phyloP scores from a whole-genome alignment of 2,888 invertebrate genomes.

The Julus scandinavius region DNA sequence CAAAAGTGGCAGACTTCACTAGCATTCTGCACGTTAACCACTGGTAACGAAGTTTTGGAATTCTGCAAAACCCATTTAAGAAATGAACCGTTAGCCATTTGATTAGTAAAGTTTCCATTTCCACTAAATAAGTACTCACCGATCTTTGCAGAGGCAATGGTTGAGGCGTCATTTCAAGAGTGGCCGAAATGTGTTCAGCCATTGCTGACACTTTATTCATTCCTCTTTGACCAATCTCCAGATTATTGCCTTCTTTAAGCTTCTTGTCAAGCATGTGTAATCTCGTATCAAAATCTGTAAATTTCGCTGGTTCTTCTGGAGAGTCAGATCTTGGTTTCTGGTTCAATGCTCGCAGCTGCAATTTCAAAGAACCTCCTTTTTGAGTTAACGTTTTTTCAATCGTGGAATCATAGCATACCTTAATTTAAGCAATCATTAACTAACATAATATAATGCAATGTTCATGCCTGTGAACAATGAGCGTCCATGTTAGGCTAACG shows the following conservation, averaged over 20 bases:
- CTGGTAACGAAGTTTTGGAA: constrained; percentile 63
- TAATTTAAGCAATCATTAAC: too few relatives aligned
- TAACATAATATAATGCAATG: too few relatives aligned
- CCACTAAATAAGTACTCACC: constrained; percentile 52
- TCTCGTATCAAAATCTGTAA: constrained; percentile 78
- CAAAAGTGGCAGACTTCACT: constrained; percentile 89
- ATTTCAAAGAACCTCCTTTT: background rate
- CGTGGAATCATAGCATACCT: too few relatives aligned
- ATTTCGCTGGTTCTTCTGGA: constrained; percentile 73
- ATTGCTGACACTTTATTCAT: constrained; percentile 85
- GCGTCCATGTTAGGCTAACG: too few relatives aligned
- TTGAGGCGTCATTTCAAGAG: constrained; percentile 60
- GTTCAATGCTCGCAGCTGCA: constrained; percentile 76
- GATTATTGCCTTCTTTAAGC: constrained; percentile 79
- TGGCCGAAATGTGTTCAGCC: constrained; percentile 76
- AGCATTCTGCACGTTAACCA: constrained; percentile 74
- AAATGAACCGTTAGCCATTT: background rate
- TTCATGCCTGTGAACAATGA: too few relatives aligned
- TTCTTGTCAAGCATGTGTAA: constrained; percentile 78
- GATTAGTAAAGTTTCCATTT: background rate
- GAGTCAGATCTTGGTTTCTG: constrained; percentile 70
- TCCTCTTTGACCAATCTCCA: constrained; percentile 74
- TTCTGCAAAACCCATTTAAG: constrained; percentile 41
- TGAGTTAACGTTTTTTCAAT: background rate
- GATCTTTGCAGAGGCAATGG: constrained; percentile 56